A percentile compares a stretch with the other conserved stretches of the same genome.
phyloP scores from a whole-genome alignment of 2,888 invertebrate genomes.

The Polymixis flavicincta region DNA sequence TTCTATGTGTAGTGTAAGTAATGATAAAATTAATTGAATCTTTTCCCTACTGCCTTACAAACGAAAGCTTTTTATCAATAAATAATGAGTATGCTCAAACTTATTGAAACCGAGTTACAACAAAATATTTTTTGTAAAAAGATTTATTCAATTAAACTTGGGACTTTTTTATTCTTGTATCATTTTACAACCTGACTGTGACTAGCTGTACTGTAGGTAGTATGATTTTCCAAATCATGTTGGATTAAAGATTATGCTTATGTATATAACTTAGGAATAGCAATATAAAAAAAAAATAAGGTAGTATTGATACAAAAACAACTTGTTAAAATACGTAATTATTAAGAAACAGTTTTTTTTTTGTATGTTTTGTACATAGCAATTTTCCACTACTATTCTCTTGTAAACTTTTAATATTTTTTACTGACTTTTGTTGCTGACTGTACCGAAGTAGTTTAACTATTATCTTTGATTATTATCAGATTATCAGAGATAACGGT shows the following conservation, averaged over 20 bases:
- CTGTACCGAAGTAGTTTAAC: neutral
- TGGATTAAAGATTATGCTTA: neutral
- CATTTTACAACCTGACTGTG: constrained; percentile 17
- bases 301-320: too few species aligned
- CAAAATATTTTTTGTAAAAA: constrained; percentile 60
- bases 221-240: neutral
- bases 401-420: neutral
- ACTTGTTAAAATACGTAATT: too few species aligned
- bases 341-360: too few species aligned
- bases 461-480: neutral
- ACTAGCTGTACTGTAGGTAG: neutral
- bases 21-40: constrained; percentile 11
- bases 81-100: constrained; percentile 53
- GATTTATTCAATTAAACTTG: constrained; percentile 61
- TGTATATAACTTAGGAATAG: too few species aligned
- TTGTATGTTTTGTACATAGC: too few species aligned
- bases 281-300: neutral
- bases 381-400: too few species aligned
- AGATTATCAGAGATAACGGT: too few species aligned
- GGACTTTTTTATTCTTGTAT: constrained; percentile 37
- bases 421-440: neutral
- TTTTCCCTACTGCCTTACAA: constrained; percentile 34
- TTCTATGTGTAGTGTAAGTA: neutral
- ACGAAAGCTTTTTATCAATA: constrained; percentile 36
- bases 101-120: constrained; percentile 26